Evolutionary conservation across 1,140 invertebrate genomes (phyloP).

Genomic region (Papilio machaon): DNA sequence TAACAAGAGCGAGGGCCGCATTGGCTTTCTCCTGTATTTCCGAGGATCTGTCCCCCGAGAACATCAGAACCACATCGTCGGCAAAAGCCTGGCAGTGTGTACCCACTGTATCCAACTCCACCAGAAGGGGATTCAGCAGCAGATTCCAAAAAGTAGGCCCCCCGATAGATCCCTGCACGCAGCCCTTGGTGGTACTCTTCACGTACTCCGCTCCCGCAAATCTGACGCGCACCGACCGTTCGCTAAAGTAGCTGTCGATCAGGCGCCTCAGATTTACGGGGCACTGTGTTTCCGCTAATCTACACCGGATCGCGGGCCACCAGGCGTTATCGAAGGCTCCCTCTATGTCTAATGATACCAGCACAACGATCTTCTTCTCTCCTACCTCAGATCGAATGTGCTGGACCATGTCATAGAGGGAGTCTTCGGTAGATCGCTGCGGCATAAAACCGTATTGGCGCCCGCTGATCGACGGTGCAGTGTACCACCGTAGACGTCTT

Average conservation of each 20-base stretch:
- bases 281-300: neutral
- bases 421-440: neutral
- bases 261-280: neutral
- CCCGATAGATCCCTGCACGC: neutral
- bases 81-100: too few species aligned
- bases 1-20: neutral
- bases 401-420: conserved; percentile 22
- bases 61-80: too few species aligned
- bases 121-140: too few species aligned
- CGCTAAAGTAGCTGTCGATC: conserved; percentile 3
- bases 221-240: neutral
- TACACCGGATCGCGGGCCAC: neutral
- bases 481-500: conserved; percentile 13
- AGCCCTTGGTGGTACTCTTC: neutral
- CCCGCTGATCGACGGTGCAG: neutral
- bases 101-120: too few species aligned
- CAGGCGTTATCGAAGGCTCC: neutral
- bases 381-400: neutral
- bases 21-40: neutral
- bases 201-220: neutral
- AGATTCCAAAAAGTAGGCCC: neutral
- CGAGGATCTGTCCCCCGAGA: too few species aligned
- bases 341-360: conserved; percentile 2
- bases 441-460: neutral
- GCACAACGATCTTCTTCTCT: neutral